phyloP scores from a whole-genome alignment of 2,113 vertebrate species.

The Macaca fascicularis region T2T-MFA8v1.1 NC_088384.1:120048501-120049000 shows the following conservation, averaged over 20 bases:
- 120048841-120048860: background rate
- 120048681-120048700: background rate
- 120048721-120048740: background rate
- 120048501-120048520: background rate
- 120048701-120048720: too few species aligned
- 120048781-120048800: background rate
- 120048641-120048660: background rate
- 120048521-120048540: background rate
- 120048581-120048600: background rate
- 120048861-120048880: background rate
- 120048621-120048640: too few species aligned
- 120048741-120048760: background rate
- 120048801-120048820: background rate
- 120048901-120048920: background rate
- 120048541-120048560: background rate
- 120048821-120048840: background rate
- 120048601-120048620: rapidly evolving
- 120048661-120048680: background rate
- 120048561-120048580: background rate
- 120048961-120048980: too few species aligned
- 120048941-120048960: too few species aligned
- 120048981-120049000: too few species aligned
- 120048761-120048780: background rate
- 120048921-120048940: background rate
- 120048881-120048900: background rate